Base-by-base conservation (phyloP, 2,888 invertebrate genomes). In the Stictocephala bisonia region DNA sequence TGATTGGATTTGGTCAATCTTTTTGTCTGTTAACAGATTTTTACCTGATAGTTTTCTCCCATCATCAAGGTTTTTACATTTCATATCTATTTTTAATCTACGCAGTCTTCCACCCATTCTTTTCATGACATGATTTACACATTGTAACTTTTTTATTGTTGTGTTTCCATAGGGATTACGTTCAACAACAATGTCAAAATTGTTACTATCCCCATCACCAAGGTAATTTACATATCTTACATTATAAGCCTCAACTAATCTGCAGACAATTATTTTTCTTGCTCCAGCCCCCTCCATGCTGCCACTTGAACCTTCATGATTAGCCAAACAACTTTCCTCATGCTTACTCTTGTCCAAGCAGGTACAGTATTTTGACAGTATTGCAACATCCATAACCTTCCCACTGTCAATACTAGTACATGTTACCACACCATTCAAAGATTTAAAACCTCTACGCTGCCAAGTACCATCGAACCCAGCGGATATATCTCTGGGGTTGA, bases 221-320 rank as follows among this genome's bases (percentile, higher is more conserved):
- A 67, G 26, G 44, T 26, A 48, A 48, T 26, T 24, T 35, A 48
- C 26, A 20, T 67, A 67, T 27, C 44, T 67, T 18, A 68, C 51
- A 68, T 31, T 22, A 22, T 68, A 68, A 15, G 15, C 51, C 24
- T 44, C 48, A 20, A 35, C 31, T 15, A 74, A 75, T 29, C 74
- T 50, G 6, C 71, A 20, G 56, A 73, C 73, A n/a, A n/a, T n/a
- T 13, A 74, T 75, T 40, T 74, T 18, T 41, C 26, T 24, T 18
- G 58, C 68, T 26, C 77, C 74, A 29, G 60, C 70, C 9, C 72
- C 75, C 67, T 77, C 77, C 75, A 76, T 75, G 29, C 73, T 66
- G 15, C 75, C 75, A 71, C 74, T 76, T 7, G 69, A 67, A 15
- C 69, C 71, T 48, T 51, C 9, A 60, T 73, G 71, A 58, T 75